Base-by-base conservation (phyloP, 2,113 vertebrate genomes). In the Cephalopterus ornatus region DNA sequence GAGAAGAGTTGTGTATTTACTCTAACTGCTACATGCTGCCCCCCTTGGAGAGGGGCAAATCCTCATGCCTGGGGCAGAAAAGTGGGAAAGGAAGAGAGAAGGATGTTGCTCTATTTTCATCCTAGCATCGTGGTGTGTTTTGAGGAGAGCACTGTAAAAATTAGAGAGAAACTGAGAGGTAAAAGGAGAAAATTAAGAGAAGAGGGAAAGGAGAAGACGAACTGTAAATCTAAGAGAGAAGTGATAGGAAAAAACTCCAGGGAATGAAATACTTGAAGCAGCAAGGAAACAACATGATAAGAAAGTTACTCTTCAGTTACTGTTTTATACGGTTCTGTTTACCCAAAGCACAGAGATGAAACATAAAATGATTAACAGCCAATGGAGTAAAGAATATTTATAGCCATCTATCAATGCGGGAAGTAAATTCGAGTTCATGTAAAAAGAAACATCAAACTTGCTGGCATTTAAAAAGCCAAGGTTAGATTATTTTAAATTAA, bases 401-500 rank as follows among this genome's bases (percentile, higher is more conserved):
- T 75, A 68, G 35, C 47, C 77, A 83, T 72, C 76, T 82, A 72
- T 80, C 85, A 90, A 4, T 35, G 55, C 5, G 27, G 46, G 39
- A 81, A 81, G 39, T n/a, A 86, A 86, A 90, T 84, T 74, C 76
- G 74, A 81, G 72, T 72, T 74, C 28, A 84, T 15, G 20, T 72
- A 81, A 89, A 95, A 94, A 67, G 87, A 93, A 94, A 86, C 68
- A 89, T 89, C 79, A 89, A 75, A 61, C 65, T 73, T 84, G 39
- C 28, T 95, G 93, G 58, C 74, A 92, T 95, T 95, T 93, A 61
- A 94, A 90, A 87, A 96, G 90, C 91, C 67, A 68, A 87, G 63
- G 80, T 84, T 76, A 86, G 67, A 93, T 84, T 89, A 93, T 86
- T 95, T 96, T 92, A 95, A 97, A 95, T 93, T 86, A 93, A 92